Evolutionary conservation across 2,888 invertebrate species (phyloP).

Genomic region (Lochmaea crataegi): DNA sequence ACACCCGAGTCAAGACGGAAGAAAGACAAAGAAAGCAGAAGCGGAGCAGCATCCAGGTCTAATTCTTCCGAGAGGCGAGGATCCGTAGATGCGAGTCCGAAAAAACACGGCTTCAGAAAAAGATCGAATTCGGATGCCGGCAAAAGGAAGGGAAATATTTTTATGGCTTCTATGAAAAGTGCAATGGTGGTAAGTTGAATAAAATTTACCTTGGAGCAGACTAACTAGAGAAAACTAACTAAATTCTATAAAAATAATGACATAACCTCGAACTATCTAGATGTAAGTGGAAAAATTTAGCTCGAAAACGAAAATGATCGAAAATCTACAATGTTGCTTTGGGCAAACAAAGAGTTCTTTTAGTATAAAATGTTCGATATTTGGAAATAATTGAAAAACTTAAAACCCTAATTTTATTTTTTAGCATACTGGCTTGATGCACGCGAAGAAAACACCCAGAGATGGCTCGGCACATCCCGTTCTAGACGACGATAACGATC

Average conservation of each 20-base stretch:
- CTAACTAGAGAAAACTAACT: too few relatives aligned
- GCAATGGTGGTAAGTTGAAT: constrained; percentile 77
- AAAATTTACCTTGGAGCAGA: too few relatives aligned
- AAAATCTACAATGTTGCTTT: too few relatives aligned
- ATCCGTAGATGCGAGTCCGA: constrained; percentile 61
- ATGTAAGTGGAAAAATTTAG: too few relatives aligned
- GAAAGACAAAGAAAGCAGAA: constrained; percentile 59
- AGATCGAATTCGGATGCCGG: constrained; percentile 82
- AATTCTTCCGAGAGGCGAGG: constrained; percentile 62
- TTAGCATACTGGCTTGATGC: constrained; percentile 68
- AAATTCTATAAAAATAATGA: too few relatives aligned
- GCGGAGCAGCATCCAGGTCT: constrained; percentile 64
- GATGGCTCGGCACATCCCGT: constrained; percentile 80
- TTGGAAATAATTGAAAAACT: constrained; percentile 3
- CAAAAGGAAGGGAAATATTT: constrained; percentile 71
- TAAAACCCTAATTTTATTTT: constrained; percentile 40
- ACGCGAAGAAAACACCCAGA: constrained; percentile 65
- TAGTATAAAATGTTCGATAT: background rate
- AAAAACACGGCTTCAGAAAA: constrained; percentile 78
- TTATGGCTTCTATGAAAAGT: constrained; percentile 88
- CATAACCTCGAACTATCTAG: too few relatives aligned
- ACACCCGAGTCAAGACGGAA: constrained; percentile 52
- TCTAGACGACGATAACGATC: constrained; percentile 71
- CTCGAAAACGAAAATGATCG: too few relatives aligned
- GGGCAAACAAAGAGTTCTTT: too few relatives aligned